Percentiles rank a stretch among this genome's conserved stretches.
Evolutionary conservation across 2,797 vertebrate genomes (phyloP).

Genomic region (Microctenopoma lineatum): DNA sequence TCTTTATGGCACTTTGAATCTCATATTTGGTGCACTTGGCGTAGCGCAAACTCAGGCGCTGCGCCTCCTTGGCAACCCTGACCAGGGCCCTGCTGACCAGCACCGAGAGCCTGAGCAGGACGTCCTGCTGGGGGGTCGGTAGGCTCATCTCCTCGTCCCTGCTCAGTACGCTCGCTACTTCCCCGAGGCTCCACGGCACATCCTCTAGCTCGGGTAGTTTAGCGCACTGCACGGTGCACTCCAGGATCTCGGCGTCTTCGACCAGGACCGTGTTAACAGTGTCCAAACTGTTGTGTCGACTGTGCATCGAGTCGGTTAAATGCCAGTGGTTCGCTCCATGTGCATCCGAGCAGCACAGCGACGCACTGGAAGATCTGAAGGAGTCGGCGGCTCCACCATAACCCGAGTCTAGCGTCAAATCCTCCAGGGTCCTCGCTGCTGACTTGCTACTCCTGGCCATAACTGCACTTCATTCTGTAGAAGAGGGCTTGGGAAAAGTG

Average conservation of each 20-base stretch:
- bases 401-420: slow-evolving; percentile 98
- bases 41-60: slow-evolving; percentile 94
- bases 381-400: slow-evolving; percentile 99
- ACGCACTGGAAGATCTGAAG: slow-evolving; percentile 96
- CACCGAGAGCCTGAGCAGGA: slow-evolving; percentile 89
- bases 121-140: slow-evolving; percentile 82
- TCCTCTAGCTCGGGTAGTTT: slow-evolving; percentile 98
- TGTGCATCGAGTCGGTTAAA: slow-evolving; percentile 96
- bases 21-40: slow-evolving; percentile 97
- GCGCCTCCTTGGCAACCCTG: slow-evolving; percentile 92
- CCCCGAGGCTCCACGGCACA: slow-evolving; percentile 96
- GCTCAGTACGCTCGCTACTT: slow-evolving; percentile 90
- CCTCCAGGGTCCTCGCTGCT: slow-evolving; percentile 94
- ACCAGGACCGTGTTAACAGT: slow-evolving; percentile 97
- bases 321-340: slow-evolving; percentile 91
- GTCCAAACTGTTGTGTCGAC: slow-evolving; percentile 97
- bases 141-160: slow-evolving; percentile 83
- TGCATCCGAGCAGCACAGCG: slow-evolving; percentile 95
- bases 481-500: slow-evolving; percentile 62
- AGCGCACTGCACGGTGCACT: slow-evolving; percentile 93
- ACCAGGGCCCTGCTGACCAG: slow-evolving; percentile 91
- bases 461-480: slow-evolving; percentile 93
- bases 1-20: slow-evolving; percentile 93
- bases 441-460: slow-evolving; percentile 97
- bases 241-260: slow-evolving; percentile 97